Percentiles rank a stretch among this genome's conserved stretches.
Conservation (phyloP, 2,113 vertebrate genomes). For the Cinclus cinclus region DNA sequence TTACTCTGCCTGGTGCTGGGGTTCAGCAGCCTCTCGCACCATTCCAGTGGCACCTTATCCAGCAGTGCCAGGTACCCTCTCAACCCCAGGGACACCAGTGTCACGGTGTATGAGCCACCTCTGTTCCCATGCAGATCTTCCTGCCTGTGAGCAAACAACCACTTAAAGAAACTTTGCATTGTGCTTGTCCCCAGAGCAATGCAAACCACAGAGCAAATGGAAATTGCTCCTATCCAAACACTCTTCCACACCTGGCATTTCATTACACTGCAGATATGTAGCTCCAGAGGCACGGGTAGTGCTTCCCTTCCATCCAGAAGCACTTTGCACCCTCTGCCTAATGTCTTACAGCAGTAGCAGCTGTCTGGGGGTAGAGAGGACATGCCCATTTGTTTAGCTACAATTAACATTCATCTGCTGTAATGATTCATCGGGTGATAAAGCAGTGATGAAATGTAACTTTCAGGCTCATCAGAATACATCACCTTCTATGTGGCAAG, state of each 20-base stretch:
- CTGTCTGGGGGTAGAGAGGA: slow-evolving; percentile 60
- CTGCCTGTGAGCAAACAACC: background rate
- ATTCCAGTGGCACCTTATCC: background rate
- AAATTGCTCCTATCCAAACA: slow-evolving; percentile 18
- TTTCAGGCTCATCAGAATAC: slow-evolving; percentile 61
- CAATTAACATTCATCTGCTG: slow-evolving; percentile 67
- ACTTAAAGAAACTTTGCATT: background rate
- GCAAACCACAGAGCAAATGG: slow-evolving; percentile 15
- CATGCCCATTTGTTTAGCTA: slow-evolving; percentile 67
- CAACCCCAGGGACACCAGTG: background rate
- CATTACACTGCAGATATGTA: background rate
- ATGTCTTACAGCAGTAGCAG: slow-evolving; percentile 59
- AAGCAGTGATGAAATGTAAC: slow-evolving; percentile 65
- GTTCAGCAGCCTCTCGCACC: background rate
- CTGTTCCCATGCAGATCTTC: background rate
- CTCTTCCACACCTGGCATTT: slow-evolving; percentile 38
- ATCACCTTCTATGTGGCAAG: slow-evolving; percentile 49
- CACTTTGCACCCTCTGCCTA: slow-evolving; percentile 47
- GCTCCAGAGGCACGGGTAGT: background rate
- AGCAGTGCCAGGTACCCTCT: background rate
- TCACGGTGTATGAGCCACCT: background rate
- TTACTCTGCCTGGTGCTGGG: background rate
- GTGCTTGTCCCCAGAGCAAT: background rate
- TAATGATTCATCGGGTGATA: slow-evolving; percentile 64
- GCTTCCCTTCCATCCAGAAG: slow-evolving; percentile 38